phyloP scores from a whole-genome alignment of 2,797 vertebrate species.

The Catharus ustulatus region DNA sequence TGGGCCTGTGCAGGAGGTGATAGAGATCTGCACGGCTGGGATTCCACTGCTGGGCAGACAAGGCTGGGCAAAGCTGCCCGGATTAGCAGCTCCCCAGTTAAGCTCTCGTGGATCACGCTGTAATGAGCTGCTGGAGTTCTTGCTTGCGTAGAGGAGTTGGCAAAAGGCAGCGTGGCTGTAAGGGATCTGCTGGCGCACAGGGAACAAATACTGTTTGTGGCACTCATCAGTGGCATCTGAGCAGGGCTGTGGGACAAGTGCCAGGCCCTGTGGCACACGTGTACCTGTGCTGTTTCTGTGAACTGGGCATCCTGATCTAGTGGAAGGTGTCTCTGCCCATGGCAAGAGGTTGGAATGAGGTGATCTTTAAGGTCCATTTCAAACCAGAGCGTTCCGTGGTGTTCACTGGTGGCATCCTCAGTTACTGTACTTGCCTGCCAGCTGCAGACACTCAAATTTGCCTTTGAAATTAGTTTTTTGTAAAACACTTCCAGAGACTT shows the following conservation, averaged over 20 bases:
- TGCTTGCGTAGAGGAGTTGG: neutral
- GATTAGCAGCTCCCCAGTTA: neutral
- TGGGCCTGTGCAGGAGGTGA: neutral
- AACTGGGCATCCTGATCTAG: neutral
- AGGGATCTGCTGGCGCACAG: neutral
- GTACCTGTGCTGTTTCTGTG: neutral
- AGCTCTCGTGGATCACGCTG: neutral
- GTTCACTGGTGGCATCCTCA: neutral
- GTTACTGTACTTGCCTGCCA: neutral
- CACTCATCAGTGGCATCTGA: neutral
- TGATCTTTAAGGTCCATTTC: neutral
- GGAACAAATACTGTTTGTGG: neutral
- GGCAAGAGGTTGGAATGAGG: neutral
- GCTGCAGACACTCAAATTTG: neutral
- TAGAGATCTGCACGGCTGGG: neutral
- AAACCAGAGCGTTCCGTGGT: neutral
- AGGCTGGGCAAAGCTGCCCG: neutral
- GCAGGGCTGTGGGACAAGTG: neutral
- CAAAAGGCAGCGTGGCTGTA: neutral
- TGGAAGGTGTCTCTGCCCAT: neutral
- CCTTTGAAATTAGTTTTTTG: neutral
- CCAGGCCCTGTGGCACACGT: neutral
- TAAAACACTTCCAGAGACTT: neutral
- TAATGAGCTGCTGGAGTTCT: neutral
- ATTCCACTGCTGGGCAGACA: neutral